phyloP scores from a whole-genome alignment of 2,797 vertebrate species.

The Aulostomus chinensis region DNA sequence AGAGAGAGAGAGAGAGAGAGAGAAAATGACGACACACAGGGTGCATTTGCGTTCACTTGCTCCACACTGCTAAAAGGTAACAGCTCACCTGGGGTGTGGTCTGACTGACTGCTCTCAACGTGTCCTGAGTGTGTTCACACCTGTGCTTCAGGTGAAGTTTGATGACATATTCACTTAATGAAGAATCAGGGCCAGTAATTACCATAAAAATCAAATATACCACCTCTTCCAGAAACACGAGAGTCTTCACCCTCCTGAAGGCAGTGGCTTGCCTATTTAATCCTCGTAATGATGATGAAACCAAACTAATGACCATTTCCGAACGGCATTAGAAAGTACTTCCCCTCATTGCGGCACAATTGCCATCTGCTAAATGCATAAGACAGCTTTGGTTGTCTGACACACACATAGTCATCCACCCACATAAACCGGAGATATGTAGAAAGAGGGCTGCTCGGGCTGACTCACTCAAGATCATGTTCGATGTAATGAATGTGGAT shows the following conservation, averaged over 20 bases:
- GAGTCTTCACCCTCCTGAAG: constrained; percentile 23
- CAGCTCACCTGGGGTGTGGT: no score
- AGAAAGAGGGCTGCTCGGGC: constrained; percentile 26
- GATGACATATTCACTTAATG: no score
- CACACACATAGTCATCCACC: constrained; percentile 48
- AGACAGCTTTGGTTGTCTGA: constrained; percentile 51
- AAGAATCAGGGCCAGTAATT: constrained; percentile 23
- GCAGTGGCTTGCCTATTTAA: constrained; percentile 55
- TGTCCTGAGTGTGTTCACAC: no score
- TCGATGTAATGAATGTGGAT: constrained; percentile 44
- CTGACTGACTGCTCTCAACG: no score
- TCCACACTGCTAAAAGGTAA: no score
- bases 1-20: no score
- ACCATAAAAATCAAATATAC: constrained; percentile 12
- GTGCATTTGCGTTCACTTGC: no score
- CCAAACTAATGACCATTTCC: constrained; percentile 58
- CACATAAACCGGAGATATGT: constrained; percentile 32
- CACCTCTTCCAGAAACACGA: constrained; percentile 10
- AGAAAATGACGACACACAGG: no score
- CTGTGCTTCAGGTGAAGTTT: no score
- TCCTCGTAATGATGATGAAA: constrained; percentile 56
- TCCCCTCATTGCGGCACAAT: constrained; percentile 45
- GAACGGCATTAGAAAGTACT: constrained; percentile 55
- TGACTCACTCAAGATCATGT: constrained; percentile 49
- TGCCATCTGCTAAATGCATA: constrained; percentile 33